phyloP scores from a whole-genome alignment of 2,113 vertebrate genomes.

The Triplophysa rosa region DNA sequence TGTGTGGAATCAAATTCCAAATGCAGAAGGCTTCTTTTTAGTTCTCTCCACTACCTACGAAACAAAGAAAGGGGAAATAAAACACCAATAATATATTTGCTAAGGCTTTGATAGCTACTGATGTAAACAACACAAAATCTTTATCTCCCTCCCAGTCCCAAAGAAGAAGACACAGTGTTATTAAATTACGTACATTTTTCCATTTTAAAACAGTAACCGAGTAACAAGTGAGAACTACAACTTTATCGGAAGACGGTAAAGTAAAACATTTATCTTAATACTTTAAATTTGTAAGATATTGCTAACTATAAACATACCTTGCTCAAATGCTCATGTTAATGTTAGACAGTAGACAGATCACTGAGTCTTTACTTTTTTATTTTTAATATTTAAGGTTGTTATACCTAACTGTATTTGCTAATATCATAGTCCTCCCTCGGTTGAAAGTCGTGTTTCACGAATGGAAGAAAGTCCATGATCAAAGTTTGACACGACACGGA shows the following conservation, averaged over 20 bases:
- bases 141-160: background rate
- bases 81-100: background rate
- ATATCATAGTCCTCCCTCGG: background rate
- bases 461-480: background rate
- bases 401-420: constrained; percentile 8
- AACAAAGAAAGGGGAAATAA: background rate
- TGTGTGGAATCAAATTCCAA: constrained; percentile 42
- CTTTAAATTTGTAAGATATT: too few relatives aligned
- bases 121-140: too few relatives aligned
- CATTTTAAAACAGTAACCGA: too few relatives aligned
- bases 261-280: background rate
- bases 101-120: background rate
- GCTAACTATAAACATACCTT: too few relatives aligned
- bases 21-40: constrained; percentile 26
- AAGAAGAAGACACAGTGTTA: too few relatives aligned
- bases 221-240: background rate
- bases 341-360: too few relatives aligned
- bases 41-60: constrained; percentile 8
- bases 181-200: too few relatives aligned
- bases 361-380: background rate
- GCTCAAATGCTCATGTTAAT: background rate
- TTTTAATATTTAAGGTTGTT: background rate
- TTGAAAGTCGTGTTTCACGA: background rate
- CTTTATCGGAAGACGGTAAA: background rate
- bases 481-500: background rate